Evolutionary conservation across 1,140 invertebrate genomes (phyloP).

Genomic region (Kradibia gibbosae): DNA sequence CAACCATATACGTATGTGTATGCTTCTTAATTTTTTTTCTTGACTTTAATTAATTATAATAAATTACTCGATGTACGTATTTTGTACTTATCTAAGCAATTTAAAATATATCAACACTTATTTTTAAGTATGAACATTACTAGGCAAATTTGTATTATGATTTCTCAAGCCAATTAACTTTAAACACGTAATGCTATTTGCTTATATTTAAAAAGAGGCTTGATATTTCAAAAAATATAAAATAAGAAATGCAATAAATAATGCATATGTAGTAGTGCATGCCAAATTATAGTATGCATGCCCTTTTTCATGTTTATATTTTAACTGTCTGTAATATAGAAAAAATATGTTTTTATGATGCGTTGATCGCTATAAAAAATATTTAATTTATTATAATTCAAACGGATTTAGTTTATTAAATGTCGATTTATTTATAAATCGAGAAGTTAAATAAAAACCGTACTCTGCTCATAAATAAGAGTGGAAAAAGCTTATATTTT

Average conservation of each 20-base stretch:
- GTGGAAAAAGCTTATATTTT: background rate
- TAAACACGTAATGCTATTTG: background rate
- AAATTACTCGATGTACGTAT: too few relatives aligned
- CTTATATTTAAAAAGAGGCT: background rate
- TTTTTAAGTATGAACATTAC: too few relatives aligned
- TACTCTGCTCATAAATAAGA: background rate
- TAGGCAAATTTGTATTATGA: constrained; percentile 8
- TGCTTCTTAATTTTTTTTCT: too few relatives aligned
- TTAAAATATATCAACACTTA: too few relatives aligned
- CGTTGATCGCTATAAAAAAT: background rate
- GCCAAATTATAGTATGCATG: constrained; percentile 13
- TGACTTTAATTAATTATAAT: too few relatives aligned
- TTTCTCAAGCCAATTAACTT: background rate
- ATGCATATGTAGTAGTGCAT: background rate
- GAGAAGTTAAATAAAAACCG: too few relatives aligned
- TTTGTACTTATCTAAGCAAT: too few relatives aligned
- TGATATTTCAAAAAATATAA: background rate
- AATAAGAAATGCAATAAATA: constrained; percentile 17
- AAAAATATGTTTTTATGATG: background rate
- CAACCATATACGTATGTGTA: too few relatives aligned
- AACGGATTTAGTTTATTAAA: too few relatives aligned
- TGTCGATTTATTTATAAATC: background rate
- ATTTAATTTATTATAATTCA: background rate
- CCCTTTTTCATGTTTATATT: constrained; percentile 9
- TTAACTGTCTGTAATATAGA: background rate